Evolutionary conservation across 2,888 invertebrate species (phyloP).

Genomic region (Lasioglossum calceatum): DNA sequence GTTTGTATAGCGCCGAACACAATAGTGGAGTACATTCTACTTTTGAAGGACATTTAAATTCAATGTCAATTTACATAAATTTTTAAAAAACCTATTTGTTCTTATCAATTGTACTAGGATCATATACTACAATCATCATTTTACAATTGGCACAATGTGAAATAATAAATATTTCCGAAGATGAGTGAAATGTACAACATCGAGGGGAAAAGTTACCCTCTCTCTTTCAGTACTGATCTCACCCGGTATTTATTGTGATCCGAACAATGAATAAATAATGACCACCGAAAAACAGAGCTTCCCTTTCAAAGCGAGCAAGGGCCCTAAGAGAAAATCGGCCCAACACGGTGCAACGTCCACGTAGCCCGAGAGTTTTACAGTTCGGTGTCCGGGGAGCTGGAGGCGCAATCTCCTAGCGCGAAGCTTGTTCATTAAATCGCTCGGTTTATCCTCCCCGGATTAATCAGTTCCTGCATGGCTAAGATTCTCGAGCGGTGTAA

Average conservation of each 20-base stretch:
- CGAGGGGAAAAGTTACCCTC: too few species aligned
- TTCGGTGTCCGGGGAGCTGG: neutral
- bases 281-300: neutral
- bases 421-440: slow-evolving; percentile 16
- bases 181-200: too few species aligned
- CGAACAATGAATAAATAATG: neutral
- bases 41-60: neutral
- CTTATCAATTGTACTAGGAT: neutral
- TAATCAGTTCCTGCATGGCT: slow-evolving; percentile 19
- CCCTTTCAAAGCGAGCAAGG: neutral
- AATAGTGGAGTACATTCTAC: neutral
- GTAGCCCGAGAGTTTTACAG: neutral
- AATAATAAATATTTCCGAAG: too few species aligned
- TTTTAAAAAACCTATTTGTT: neutral
- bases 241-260: neutral
- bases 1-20: neutral
- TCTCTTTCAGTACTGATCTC: neutral
- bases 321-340: too few species aligned
- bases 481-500: slow-evolving; percentile 20
- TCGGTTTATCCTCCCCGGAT: neutral
- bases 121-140: neutral
- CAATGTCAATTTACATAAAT: neutral
- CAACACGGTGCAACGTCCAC: neutral
- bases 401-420: neutral
- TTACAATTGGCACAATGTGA: too few species aligned